Base-by-base conservation (phyloP, 2,113 vertebrate species). In the Anoplopoma fimbria region DNA sequence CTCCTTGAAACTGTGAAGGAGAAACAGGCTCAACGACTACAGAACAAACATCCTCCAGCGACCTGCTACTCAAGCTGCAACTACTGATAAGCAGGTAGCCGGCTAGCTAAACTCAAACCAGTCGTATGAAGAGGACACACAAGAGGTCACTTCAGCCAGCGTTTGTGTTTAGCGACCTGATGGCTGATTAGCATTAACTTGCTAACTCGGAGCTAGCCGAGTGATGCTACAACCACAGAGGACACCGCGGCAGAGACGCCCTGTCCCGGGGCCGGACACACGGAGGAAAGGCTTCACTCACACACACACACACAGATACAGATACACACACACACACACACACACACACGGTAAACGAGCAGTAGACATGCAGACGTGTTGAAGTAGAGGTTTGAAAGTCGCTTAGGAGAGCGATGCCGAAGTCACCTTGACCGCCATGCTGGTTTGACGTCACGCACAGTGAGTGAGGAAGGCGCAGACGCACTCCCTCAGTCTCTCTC, bases 361-460 rank as follows among this genome's bases (percentile, higher is more conserved):
- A 36, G 33, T 74, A 80, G 25, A 77, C 85, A 84, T 61, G 82
- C 78, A 72, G 34, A 42, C 34, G 57, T 23, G 38, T 33, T 27
- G 63, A 72, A 78, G 38, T 9, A 86, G 15, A 86, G 21, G 62
- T 55, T 67, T 86, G 27, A 78, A 84, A 87, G 77, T 58, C 71
- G 88, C 64, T n/a, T 79, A 45, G n/a, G 71, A 84, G 70, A 91
- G 90, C 81, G 85, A 92, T 91, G 92, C 95, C 90, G 94, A 96
- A 98, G 97, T 99, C 97, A 99, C 97, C 97, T 99, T 98, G 97
- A 96, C 97, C 97, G 97, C 97, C 97, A 99, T 99, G 96, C 96
- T 99, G 96, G 91, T 93, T 91, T 96, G 96, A 96, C 94, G 95
- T 96, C 95, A 93, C 91, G 85, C 51, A 88, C 71, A 92, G 86